Evolutionary conservation across 2,888 invertebrate genomes (phyloP).

Genomic region (Nycteola revayana): DNA sequence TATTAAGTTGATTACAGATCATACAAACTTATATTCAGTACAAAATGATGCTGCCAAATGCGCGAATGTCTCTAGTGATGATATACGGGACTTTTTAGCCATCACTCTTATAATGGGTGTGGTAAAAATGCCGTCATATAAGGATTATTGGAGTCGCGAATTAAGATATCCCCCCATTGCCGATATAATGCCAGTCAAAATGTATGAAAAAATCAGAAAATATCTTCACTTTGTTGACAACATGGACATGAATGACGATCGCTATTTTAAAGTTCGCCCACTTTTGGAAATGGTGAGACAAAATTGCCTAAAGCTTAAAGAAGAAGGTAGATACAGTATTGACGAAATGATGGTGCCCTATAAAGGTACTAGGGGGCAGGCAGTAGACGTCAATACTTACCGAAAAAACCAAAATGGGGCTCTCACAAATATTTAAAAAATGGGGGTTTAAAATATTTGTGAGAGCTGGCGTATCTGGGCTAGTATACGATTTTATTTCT

Average conservation of each 20-base stretch:
- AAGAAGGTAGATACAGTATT: conserved; percentile 2
- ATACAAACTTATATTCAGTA: too few species aligned
- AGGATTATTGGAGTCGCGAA: too few species aligned
- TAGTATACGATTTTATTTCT: conserved; percentile 4
- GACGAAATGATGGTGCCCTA: too few species aligned
- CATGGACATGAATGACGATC: conserved; percentile 2
- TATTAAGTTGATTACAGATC: too few species aligned
- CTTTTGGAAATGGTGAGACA: neutral
- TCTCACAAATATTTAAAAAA: too few species aligned
- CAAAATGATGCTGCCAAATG: too few species aligned
- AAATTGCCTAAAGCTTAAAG: neutral
- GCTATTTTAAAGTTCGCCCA: conserved; percentile 4
- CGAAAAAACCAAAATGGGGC: conserved; percentile 4
- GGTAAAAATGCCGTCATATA: too few species aligned
- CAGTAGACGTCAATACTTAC: conserved; percentile 2
- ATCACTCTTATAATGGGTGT: conserved; percentile 4
- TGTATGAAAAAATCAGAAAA: too few species aligned
- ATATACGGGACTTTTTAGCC: conserved; percentile 1
- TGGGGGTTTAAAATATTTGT: conserved; percentile 6
- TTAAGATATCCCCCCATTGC: too few species aligned
- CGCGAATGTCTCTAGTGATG: conserved; percentile 1
- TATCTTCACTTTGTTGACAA: too few species aligned
- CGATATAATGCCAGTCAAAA: too few species aligned
- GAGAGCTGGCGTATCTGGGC: conserved; percentile 2
- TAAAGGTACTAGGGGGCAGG: conserved; percentile 4